A percentile compares a stretch with the other conserved stretches of the same genome.
These are phyloP conservation scores for Peromyscus melanophrys DNA, from an alignment of 2,797 vertebrate genomes.

Conservation along the genomic window DNA sequence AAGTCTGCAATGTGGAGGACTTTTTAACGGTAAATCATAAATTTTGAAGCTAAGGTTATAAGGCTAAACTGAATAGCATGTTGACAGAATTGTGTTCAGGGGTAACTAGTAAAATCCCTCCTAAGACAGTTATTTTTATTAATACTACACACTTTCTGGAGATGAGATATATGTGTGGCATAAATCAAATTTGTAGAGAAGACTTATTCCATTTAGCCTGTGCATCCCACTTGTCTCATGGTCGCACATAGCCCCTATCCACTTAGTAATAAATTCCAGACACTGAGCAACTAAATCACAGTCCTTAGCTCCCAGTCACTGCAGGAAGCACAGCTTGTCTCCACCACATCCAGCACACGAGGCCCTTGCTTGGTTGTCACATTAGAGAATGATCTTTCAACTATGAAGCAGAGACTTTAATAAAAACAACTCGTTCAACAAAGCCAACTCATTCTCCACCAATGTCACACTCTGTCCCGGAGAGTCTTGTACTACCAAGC, in stretches of 20 bases:
- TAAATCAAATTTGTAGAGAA: not conserved
- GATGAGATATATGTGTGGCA: not conserved
- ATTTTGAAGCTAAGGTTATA: not conserved
- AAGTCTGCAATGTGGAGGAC: not conserved
- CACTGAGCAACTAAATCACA: not conserved
- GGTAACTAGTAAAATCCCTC: constrained; percentile 46
- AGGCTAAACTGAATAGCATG: not conserved
- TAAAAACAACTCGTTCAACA: not conserved
- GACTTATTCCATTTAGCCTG: not conserved
- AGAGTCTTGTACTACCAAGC: not conserved
- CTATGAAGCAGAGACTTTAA: not conserved
- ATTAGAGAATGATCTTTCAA: not conserved
- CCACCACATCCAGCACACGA: not conserved
- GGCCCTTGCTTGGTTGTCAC: not conserved
- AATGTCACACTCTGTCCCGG: not conserved
- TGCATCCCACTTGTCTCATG: not conserved
- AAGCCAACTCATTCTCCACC: not conserved
- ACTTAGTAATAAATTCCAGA: constrained; percentile 6
- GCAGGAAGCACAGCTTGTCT: not conserved
- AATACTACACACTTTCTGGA: not conserved
- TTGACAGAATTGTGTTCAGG: constrained; percentile 37
- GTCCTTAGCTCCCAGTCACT: not conserved
- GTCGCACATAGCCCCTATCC: not conserved
- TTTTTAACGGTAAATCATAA: not conserved
- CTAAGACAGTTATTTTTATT: constrained; percentile 17